Conservation (phyloP, 2,888 invertebrate genomes). For the Luperina nickerlii region DNA sequence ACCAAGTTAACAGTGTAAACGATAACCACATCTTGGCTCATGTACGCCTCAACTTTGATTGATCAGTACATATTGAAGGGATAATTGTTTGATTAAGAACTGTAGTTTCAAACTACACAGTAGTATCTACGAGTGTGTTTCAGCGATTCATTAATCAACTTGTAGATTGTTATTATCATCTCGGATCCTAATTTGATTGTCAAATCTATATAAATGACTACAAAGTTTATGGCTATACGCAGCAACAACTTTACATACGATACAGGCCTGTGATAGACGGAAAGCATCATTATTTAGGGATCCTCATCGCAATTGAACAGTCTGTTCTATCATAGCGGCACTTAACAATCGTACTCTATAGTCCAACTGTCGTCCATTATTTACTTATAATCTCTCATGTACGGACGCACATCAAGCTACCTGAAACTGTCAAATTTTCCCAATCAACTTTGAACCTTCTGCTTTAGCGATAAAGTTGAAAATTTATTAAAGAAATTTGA, state of each 20-base stretch:
- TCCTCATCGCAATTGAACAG: not conserved
- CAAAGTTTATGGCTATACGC: not conserved
- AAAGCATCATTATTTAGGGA: not conserved
- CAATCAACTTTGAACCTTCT: too few relatives aligned
- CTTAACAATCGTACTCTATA: not conserved
- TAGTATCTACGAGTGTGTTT: not conserved
- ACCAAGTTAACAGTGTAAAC: slow-evolving; percentile 22
- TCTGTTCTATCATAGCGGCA: not conserved
- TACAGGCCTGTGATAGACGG: too few relatives aligned
- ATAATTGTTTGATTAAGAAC: slow-evolving; percentile 49
- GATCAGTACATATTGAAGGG: slow-evolving; percentile 51
- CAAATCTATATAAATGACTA: not conserved
- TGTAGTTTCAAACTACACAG: slow-evolving; percentile 14
- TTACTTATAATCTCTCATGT: too few relatives aligned
- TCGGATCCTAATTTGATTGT: not conserved
- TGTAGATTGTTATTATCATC: slow-evolving; percentile 1
- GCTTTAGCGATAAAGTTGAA: too few relatives aligned
- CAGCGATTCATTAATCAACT: slow-evolving; percentile 1
- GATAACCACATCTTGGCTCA: slow-evolving; percentile 38
- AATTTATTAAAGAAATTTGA: too few relatives aligned
- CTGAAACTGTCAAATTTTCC: too few relatives aligned
- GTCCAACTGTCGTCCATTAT: not conserved
- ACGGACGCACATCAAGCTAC: too few relatives aligned
- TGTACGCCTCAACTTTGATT: slow-evolving; percentile 50
- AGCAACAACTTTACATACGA: too few relatives aligned